phyloP scores from a whole-genome alignment of 2,113 vertebrate species.

The Peucedramus taeniatus region DNA sequence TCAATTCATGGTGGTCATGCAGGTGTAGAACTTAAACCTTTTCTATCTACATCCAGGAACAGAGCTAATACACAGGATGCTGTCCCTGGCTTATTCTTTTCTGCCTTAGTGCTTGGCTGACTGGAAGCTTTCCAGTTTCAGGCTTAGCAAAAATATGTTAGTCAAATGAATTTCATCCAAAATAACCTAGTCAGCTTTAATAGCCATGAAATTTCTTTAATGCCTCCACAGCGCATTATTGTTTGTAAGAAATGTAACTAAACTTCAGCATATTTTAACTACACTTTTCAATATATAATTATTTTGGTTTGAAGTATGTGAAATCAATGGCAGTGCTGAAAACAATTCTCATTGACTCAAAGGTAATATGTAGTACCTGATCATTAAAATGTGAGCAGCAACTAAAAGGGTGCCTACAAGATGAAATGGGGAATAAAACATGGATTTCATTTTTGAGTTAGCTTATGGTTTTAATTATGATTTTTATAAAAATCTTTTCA shows the following conservation, averaged over 20 bases:
- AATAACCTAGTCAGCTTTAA: not conserved
- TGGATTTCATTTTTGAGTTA: constrained; percentile 6
- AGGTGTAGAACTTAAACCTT: not conserved
- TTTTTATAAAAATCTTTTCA: not conserved
- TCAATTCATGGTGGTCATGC: not conserved
- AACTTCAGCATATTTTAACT: not conserved
- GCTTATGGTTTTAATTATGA: not conserved
- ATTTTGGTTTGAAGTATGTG: constrained; percentile 1
- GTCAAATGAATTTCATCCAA: not conserved
- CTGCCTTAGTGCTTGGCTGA: not conserved
- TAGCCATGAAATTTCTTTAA: not conserved
- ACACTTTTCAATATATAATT: not conserved
- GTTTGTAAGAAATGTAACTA: constrained; percentile 1
- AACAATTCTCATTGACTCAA: constrained; percentile 28
- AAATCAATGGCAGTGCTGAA: constrained; percentile 21
- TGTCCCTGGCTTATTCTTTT: not conserved
- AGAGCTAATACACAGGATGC: not conserved
- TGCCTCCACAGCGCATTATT: not conserved
- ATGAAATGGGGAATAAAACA: not conserved
- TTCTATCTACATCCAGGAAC: not conserved
- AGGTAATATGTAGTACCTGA: not conserved
- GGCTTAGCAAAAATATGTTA: not conserved
- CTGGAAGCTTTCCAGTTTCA: not conserved
- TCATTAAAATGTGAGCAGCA: not conserved
- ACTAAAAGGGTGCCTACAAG: not conserved